Base-by-base conservation (phyloP, 2,113 vertebrate genomes). In the Eolophus roseicapilla region DNA sequence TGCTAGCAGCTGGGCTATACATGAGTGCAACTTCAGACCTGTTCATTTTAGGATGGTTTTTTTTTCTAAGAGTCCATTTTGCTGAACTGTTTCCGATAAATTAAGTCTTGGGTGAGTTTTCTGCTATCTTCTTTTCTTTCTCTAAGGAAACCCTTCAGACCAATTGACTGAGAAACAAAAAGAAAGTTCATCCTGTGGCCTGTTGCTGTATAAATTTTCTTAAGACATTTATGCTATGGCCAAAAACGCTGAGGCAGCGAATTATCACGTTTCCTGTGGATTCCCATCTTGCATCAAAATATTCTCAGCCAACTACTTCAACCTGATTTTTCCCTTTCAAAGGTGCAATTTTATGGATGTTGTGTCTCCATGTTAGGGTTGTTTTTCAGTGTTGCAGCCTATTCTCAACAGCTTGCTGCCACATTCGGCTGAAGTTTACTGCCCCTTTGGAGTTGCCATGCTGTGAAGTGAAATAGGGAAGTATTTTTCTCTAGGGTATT, bases 1-100 rank as follows among this genome's bases (percentile, higher is more conserved):
- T 52, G 70, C 50, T 86, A 86, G 12, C 80, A 94, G 90, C 77
- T 95, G 88, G 74, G 14, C 24, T 77, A 35, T 83, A 62, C 35
- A 68, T 1, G 15, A 90, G 17, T 67, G 25, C 65, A 79, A 47
- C n/a, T 88, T 86, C 76, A 91, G 73, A 92, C 28, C 52, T 92
- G 43, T 31, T 65, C 63, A 71, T 79, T 62, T 82, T 33, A 71
- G 41, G 17, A 67, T 21, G 33, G 57, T 59, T 73, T 55, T 14
- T 74, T 53, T 35, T 14, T 68, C 33, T 49, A 6, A 27, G 11
- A 39, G 44, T 68, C 13, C 33, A 23, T 86, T 82, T 75, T 85
- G 33, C 76, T 82, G 50, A 83, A 57, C 67, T 33, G 7, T 80
- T 78, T 21, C 10, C 0, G 0, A 73, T 92, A 94, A 95, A 93